Percentiles rank a stretch among this genome's conserved stretches.
These are phyloP conservation scores for Malacosoma neustria DNA, from an alignment of 2,888 invertebrate genomes.

Conservation along the genomic window DNA sequence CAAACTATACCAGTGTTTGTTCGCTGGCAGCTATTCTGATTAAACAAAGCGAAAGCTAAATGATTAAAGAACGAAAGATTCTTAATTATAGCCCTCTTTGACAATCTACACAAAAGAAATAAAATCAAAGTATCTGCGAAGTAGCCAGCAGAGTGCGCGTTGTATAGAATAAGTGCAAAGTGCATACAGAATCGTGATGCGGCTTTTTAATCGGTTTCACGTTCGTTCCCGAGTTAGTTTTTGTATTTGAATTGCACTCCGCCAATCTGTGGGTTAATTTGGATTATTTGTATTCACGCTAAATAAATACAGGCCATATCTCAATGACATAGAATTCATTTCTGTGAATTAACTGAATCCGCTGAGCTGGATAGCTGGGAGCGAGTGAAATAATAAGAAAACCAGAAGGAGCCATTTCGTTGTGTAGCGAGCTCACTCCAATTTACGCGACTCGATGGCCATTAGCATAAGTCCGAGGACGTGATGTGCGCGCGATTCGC, in stretches of 20 bases:
- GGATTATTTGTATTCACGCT: conserved; percentile 22
- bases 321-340: conserved; percentile 35
- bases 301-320: conserved; percentile 40
- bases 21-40: neutral
- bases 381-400: conserved; percentile 63
- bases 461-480: conserved; percentile 70
- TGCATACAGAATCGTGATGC: conserved; percentile 74
- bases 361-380: conserved; percentile 24
- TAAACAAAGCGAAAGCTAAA: neutral
- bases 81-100: conserved; percentile 59
- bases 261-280: conserved; percentile 56
- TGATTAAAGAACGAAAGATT: conserved; percentile 35
- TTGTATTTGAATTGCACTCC: conserved; percentile 69
- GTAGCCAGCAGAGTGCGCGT: conserved; percentile 43
- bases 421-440: conserved; percentile 63
- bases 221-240: conserved; percentile 68
- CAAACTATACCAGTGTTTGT: too few species aligned
- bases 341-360: conserved; percentile 19
- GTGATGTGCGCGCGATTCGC: conserved; percentile 63
- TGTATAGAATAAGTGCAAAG: conserved; percentile 69
- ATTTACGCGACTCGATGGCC: conserved; percentile 66
- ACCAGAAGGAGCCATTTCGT: conserved; percentile 67
- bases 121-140: conserved; percentile 52
- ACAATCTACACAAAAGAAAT: conserved; percentile 53
- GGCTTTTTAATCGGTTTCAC: conserved; percentile 73